Evolutionary conservation across 2,888 invertebrate species (phyloP).

Genomic region (Cephus pulcher): DNA sequence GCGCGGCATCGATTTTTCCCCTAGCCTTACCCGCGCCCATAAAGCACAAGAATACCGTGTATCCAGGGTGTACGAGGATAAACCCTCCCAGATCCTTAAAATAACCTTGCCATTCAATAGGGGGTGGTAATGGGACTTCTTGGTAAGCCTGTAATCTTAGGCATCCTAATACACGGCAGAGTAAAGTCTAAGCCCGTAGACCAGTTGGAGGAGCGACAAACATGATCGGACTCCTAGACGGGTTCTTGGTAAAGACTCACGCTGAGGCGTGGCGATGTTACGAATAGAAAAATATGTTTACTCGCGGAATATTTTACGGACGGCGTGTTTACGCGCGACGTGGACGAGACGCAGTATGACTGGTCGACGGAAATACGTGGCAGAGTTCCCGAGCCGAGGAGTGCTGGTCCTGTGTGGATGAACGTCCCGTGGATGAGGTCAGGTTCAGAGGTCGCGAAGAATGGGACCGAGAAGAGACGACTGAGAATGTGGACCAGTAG

Average conservation of each 20-base stretch:
- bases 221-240: neutral
- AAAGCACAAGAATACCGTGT: neutral
- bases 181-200: neutral
- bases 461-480: neutral
- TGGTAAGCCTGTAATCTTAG: neutral
- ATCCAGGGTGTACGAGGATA: neutral
- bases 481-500: neutral
- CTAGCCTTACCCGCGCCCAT: neutral
- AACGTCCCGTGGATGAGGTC: neutral
- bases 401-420: neutral
- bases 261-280: neutral
- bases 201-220: neutral
- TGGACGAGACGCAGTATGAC: neutral
- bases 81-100: neutral
- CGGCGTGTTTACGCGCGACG: neutral
- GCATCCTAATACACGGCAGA: neutral
- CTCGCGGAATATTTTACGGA: conserved; percentile 6
- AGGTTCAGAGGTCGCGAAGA: neutral
- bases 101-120: neutral
- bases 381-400: neutral
- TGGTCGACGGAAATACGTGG: neutral
- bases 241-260: neutral
- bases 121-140: neutral
- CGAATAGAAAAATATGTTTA: conserved; percentile 14
- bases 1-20: conserved; percentile 2